Base-by-base conservation (phyloP, 1,140 invertebrate species). In the Cylas formicarius region DNA sequence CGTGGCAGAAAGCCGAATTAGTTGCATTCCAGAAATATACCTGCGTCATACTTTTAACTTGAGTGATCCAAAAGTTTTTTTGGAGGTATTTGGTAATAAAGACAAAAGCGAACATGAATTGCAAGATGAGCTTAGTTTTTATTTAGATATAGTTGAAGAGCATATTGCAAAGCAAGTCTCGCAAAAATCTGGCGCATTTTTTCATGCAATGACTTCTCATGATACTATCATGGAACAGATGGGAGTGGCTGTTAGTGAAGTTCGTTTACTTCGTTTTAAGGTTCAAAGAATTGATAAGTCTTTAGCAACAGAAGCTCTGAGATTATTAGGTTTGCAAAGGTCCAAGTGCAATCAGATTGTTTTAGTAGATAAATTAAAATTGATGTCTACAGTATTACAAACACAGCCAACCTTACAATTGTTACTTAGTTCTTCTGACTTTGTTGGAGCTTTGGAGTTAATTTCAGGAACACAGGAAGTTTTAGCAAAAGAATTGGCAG, bases 401-500 rank as follows among this genome's bases (percentile, higher is more conserved):
- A 97, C 95, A 31, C 96, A 99, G 67, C 88, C 91, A 2, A 97
- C 91, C 61, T 88, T 99, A 58, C 94, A 98, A 64, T 72, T 93
- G 27, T 71, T 98, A 8, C 71, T 99, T 11, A 92, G 92, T 38
- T 93, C 90, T 5, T 91, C 90, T 49, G 95, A 99, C 69, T 99
- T 95, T 75, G 92, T 96, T 21, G 93, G 91, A 19, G 95, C 96
- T 1, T 71, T 99, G 26, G 96, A 99, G 72, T 77, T 98, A 29
- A 99, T 99, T 52, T 80, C 87, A 43, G 94, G 91, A 2, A 96
- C 95, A 1, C 92, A 97, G 72, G 93, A 97, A 69, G 86, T 98
- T 45, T 71, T 98, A 9, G 73, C 78, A 3, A 82, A 87, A 53
- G 90, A 96, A 65, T 70, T 99, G 31, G 81, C 84, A 43, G 92